Evolutionary conservation across 2,113 vertebrate species (phyloP).

Genomic region (Aspidoscelis tigris): DNA sequence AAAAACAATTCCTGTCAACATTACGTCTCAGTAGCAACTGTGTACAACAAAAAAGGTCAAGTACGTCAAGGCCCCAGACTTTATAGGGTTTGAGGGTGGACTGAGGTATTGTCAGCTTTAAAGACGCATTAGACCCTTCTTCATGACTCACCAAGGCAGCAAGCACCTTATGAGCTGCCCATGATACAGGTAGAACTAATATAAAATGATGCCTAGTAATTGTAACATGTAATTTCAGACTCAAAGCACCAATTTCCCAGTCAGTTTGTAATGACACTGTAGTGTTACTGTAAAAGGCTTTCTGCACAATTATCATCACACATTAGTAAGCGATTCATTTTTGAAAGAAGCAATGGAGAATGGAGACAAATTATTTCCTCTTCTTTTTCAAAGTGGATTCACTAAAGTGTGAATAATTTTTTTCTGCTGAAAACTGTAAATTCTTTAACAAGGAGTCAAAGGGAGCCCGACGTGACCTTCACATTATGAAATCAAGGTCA

Average conservation of each 20-base stretch:
- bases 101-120: not conserved
- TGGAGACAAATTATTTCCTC: slow-evolving; percentile 14
- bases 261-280: slow-evolving; percentile 72
- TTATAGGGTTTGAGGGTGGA: no score
- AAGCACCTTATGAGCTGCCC: slow-evolving; percentile 56
- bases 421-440: not conserved
- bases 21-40: no score
- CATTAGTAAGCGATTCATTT: slow-evolving; percentile 61
- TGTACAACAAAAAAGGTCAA: no score
- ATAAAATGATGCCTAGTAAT: slow-evolving; percentile 66
- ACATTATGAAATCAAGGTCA: slow-evolving; percentile 7
- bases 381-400: not conserved
- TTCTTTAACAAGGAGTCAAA: not conserved
- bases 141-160: slow-evolving; percentile 30
- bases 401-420: not conserved
- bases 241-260: slow-evolving; percentile 74
- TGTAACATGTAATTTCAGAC: slow-evolving; percentile 74
- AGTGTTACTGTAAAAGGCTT: slow-evolving; percentile 45
- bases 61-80: no score
- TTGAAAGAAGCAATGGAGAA: slow-evolving; percentile 13
- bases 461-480: not conserved
- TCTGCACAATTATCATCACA: slow-evolving; percentile 63
- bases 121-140: not conserved
- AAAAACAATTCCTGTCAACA: no score
- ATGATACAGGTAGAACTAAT: slow-evolving; percentile 61